Evolutionary conservation across 2,797 vertebrate genomes (phyloP).

Genomic region (Pangasius sanitwongsei): DNA sequence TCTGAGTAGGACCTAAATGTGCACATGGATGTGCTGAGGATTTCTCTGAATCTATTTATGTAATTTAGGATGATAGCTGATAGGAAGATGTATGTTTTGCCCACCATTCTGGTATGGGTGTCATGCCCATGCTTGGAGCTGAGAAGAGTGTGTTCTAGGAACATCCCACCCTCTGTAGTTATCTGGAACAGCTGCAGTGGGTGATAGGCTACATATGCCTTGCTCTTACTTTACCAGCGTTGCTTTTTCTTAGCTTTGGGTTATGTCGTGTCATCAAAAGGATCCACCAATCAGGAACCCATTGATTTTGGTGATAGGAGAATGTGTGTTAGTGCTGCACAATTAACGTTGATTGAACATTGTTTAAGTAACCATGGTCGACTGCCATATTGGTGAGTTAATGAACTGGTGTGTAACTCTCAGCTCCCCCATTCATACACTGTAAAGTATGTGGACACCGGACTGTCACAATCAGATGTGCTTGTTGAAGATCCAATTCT

Average conservation of each 20-base stretch:
- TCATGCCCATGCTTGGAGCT: conserved; percentile 40
- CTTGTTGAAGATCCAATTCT: neutral
- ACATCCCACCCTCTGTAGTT: conserved; percentile 38
- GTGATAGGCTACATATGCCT: neutral
- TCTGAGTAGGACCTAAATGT: conserved; percentile 18
- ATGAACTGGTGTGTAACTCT: neutral
- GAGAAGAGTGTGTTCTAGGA: conserved; percentile 29
- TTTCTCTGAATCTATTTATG: conserved; percentile 29
- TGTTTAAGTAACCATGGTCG: neutral
- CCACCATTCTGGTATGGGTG: conserved; percentile 12
- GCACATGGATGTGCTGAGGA: conserved; percentile 18
- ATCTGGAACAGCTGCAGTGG: conserved; percentile 42
- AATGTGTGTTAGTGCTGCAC: neutral
- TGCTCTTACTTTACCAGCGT: conserved; percentile 9
- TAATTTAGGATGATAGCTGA: conserved; percentile 14
- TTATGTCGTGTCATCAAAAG: neutral
- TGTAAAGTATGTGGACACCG: neutral
- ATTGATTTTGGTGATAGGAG: neutral
- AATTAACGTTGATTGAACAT: neutral
- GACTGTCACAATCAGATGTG: neutral
- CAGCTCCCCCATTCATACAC: neutral
- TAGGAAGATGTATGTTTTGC: neutral
- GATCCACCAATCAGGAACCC: neutral
- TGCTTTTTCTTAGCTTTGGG: neutral
- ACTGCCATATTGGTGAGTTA: neutral